A percentile compares a stretch with the other conserved stretches of the same genome.
These are phyloP conservation scores for Xenopus petersii DNA, from an alignment of 2,797 vertebrate genomes.

Conservation along the genomic window DNA sequence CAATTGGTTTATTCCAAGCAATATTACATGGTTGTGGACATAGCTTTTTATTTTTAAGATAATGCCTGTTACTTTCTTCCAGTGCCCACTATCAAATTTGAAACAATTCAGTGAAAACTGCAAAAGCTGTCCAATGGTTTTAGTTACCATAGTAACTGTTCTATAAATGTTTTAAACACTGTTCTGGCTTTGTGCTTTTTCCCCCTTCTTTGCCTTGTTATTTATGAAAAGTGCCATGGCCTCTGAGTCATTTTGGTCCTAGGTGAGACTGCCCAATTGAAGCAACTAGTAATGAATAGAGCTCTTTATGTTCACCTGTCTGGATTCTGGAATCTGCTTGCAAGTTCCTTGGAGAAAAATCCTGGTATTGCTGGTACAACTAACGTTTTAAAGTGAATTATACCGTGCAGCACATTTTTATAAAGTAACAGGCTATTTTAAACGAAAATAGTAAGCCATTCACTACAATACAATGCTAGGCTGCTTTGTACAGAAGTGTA, in stretches of 20 bases:
- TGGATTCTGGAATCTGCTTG: constrained; percentile 3
- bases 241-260: constrained; percentile 8
- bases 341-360: constrained; percentile 17
- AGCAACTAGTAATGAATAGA: constrained; percentile 28
- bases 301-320: constrained; percentile 18
- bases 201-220: not conserved
- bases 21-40: too few relatives aligned
- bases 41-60: too few relatives aligned
- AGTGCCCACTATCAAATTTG: too few relatives aligned
- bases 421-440: not conserved
- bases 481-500: too few relatives aligned
- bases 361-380: not conserved
- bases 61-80: too few relatives aligned
- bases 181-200: not conserved
- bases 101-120: not conserved
- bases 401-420: not conserved
- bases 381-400: not conserved
- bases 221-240: not conserved
- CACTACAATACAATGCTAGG: not conserved
- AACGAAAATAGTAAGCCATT: not conserved
- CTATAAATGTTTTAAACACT: not conserved
- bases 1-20: too few relatives aligned
- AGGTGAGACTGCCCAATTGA: not conserved
- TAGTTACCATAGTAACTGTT: constrained; percentile 30
- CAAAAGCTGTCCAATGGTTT: not conserved